These are phyloP conservation scores for Smittia aterrima DNA, from an alignment of 2,888 invertebrate species.

Conservation along the genomic window DNA sequence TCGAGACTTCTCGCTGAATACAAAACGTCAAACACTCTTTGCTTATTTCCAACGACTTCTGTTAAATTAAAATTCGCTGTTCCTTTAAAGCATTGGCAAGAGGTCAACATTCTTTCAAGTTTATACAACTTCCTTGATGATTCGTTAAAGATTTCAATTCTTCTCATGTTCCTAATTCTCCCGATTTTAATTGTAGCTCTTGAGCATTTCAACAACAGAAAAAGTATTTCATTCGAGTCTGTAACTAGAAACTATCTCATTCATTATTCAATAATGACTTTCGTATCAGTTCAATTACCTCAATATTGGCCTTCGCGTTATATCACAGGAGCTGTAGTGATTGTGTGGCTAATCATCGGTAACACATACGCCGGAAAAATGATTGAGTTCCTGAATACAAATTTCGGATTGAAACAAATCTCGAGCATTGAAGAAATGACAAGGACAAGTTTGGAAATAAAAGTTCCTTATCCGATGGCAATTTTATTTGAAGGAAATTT, in stretches of 20 bases:
- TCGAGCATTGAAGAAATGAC: conserved; percentile 23
- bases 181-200: not conserved
- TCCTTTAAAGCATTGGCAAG: conserved; percentile 7
- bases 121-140: conserved; percentile 17
- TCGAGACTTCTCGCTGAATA: conserved; percentile 23
- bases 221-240: not conserved
- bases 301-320: conserved; percentile 19
- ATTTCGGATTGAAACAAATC: conserved; percentile 24
- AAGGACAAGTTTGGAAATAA: not conserved
- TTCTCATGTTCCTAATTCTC: not conserved
- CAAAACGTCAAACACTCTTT: not conserved
- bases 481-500: conserved; percentile 23
- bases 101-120: not conserved
- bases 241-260: not conserved
- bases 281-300: conserved; percentile 23
- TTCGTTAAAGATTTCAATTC: not conserved
- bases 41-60: not conserved
- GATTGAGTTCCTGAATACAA: conserved; percentile 26
- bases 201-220: not conserved
- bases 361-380: conserved; percentile 22
- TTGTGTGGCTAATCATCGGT: conserved; percentile 21
- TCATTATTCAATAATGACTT: conserved; percentile 19
- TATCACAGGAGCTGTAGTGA: not conserved
- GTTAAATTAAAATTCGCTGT: conserved; percentile 22
- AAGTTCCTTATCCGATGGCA: conserved; percentile 25